Conservation (phyloP, 2,888 invertebrate species). For the Alsophila aescularia region DNA sequence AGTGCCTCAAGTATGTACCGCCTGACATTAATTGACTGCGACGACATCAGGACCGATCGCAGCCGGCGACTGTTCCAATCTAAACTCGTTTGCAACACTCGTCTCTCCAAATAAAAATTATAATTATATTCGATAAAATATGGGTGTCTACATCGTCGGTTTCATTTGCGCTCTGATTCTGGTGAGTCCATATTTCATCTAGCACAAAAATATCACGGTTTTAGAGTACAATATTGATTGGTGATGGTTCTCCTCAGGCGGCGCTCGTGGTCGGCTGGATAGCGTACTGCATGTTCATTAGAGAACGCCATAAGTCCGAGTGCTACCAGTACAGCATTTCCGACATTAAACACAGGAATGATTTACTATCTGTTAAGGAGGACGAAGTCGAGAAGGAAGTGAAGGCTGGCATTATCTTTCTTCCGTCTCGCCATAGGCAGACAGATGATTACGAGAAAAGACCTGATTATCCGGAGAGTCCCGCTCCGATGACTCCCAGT, state of each 20-base stretch:
- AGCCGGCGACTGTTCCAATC: conserved; percentile 58
- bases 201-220: conserved; percentile 9
- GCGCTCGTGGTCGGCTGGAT: conserved; percentile 67
- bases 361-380: conserved; percentile 53
- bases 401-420: conserved; percentile 64
- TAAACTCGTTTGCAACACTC: conserved; percentile 65
- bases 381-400: conserved; percentile 47
- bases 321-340: conserved; percentile 63
- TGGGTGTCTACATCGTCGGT: conserved; percentile 66
- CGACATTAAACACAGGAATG: conserved; percentile 61
- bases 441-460: conserved; percentile 62
- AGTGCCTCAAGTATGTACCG: conserved; percentile 56
- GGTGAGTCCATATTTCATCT: conserved; percentile 58
- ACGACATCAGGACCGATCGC: conserved; percentile 53
- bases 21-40: conserved; percentile 74
- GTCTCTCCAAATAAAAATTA: conserved; percentile 49
- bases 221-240: neutral
- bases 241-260: conserved; percentile 54
- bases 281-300: conserved; percentile 75
- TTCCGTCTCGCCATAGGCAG: conserved; percentile 67
- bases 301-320: conserved; percentile 70
- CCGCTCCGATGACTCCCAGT: conserved; percentile 52
- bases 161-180: conserved; percentile 69
- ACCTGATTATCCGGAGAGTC: conserved; percentile 75
- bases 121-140: conserved; percentile 49